Percentiles rank a stretch among this genome's conserved stretches.
These are phyloP conservation scores for Pangasius mekongensis DNA, from an alignment of 2,797 vertebrate species.

Conservation along the genomic window DNA sequence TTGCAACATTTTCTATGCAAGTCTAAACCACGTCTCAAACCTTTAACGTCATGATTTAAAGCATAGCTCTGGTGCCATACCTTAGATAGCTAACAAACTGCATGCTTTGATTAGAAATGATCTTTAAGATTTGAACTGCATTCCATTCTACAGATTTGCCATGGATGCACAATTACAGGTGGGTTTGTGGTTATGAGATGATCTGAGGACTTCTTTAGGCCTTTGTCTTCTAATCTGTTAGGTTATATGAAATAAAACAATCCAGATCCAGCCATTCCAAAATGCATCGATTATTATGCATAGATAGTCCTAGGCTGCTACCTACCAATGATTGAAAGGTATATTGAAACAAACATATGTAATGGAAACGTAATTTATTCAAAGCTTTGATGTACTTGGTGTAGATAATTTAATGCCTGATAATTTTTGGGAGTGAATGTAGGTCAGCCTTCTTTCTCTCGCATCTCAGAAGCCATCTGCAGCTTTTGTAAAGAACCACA, in stretches of 20 bases:
- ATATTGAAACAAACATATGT: conserved; percentile 25
- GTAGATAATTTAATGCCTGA: conserved; percentile 22
- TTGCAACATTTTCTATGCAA: background rate
- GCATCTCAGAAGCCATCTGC: conserved; percentile 12
- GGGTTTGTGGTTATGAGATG: background rate
- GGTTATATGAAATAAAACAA: background rate
- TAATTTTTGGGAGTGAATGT: background rate
- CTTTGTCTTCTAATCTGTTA: background rate
- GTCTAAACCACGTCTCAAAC: conserved; percentile 13
- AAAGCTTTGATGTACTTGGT: conserved; percentile 27
- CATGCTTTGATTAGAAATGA: conserved; percentile 43
- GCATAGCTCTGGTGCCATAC: background rate
- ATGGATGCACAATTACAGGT: conserved; percentile 31
- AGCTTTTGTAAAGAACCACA: conserved; percentile 38
- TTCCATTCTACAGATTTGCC: conserved; percentile 36
- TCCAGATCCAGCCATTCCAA: conserved; percentile 10
- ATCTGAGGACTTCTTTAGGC: background rate
- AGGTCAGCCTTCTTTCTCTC: conserved; percentile 14
- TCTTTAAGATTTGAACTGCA: conserved; percentile 30
- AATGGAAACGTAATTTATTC: conserved; percentile 29
- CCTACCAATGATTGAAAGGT: conserved; percentile 2
- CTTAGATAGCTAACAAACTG: conserved; percentile 19
- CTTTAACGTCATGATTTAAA: background rate
- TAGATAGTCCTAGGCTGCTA: conserved; percentile 40
- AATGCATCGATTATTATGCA: conserved; percentile 42